These are phyloP conservation scores for Lithobates pipiens DNA, from an alignment of 2,797 vertebrate genomes.

Conservation along the genomic window DNA sequence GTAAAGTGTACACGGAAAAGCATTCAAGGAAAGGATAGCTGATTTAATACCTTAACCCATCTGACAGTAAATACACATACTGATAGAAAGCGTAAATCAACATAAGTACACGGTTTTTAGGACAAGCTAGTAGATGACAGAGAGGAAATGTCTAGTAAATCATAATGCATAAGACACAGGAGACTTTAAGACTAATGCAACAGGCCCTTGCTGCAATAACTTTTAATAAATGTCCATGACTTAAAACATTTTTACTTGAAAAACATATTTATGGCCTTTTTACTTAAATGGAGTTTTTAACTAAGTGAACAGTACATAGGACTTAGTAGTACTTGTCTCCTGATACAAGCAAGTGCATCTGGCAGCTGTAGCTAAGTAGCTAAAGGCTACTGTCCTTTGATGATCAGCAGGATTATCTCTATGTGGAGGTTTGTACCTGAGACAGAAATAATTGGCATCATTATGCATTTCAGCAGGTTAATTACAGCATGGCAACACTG, in stretches of 20 bases:
- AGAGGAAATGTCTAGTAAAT: no score
- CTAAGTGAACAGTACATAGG: slow-evolving; percentile 12
- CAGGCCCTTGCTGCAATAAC: no score
- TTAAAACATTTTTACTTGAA: neutral
- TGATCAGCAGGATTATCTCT: slow-evolving; percentile 35
- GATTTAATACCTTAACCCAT: neutral
- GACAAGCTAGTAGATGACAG: neutral
- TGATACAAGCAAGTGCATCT: neutral
- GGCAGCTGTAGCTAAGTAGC: slow-evolving; percentile 7
- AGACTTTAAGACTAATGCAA: no score
- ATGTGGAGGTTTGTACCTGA: slow-evolving; percentile 10
- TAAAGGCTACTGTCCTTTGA: slow-evolving; percentile 2
- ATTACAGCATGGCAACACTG: slow-evolving; percentile 38
- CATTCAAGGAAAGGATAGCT: neutral
- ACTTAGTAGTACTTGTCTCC: neutral
- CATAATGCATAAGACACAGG: no score
- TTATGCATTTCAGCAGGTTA: slow-evolving; percentile 40
- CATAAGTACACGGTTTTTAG: neutral
- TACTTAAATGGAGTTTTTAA: neutral
- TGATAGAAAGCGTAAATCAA: neutral
- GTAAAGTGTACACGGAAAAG: neutral
- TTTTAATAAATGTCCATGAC: no score
- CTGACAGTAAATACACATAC: neutral
- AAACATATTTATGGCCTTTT: neutral
- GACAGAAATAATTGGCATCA: slow-evolving; percentile 49